phyloP scores from a whole-genome alignment of 2,797 vertebrate species.

The Novumbra hubbsi region DNA sequence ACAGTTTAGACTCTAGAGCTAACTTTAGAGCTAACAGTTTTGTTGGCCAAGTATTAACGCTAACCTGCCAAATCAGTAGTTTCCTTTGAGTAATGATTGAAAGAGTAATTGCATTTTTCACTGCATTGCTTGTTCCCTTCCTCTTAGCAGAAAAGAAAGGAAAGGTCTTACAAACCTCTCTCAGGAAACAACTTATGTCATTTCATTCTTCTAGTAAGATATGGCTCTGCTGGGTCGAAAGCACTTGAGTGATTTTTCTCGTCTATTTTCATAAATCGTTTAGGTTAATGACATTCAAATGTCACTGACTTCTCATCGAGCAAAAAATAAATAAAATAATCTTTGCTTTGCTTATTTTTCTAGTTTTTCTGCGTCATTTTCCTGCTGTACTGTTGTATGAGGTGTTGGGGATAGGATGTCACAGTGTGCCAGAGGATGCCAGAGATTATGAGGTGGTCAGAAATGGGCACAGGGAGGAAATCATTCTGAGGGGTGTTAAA shows the following conservation, averaged over 20 bases:
- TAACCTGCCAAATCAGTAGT: conserved; percentile 9
- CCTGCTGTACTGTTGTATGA: conserved; percentile 40
- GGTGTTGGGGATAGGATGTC: conserved; percentile 62
- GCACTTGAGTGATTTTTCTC: not conserved
- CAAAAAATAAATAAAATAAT: no score
- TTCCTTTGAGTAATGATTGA: conserved; percentile 4
- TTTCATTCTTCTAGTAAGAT: not conserved
- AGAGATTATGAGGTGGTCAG: conserved; percentile 52
- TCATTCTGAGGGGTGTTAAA: conserved; percentile 46
- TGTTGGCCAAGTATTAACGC: not conserved
- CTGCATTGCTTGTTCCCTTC: not conserved
- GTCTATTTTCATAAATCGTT: not conserved
- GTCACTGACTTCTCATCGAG: not conserved
- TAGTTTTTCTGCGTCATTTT: conserved; percentile 65
- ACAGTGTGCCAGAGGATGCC: conserved; percentile 51
- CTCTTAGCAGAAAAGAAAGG: not conserved
- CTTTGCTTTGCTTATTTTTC: conserved; percentile 30
- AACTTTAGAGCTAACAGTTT: not conserved
- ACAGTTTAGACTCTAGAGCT: not conserved
- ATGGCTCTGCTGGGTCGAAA: not conserved
- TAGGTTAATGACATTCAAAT: not conserved
- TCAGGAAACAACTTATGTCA: conserved; percentile 16
- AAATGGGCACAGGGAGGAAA: conserved; percentile 57
- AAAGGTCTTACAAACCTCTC: not conserved
- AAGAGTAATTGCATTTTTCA: not conserved